These are phyloP conservation scores for Tetranychus urticae DNA, from an alignment of 1,140 invertebrate genomes.

Conservation along the genomic window DNA sequence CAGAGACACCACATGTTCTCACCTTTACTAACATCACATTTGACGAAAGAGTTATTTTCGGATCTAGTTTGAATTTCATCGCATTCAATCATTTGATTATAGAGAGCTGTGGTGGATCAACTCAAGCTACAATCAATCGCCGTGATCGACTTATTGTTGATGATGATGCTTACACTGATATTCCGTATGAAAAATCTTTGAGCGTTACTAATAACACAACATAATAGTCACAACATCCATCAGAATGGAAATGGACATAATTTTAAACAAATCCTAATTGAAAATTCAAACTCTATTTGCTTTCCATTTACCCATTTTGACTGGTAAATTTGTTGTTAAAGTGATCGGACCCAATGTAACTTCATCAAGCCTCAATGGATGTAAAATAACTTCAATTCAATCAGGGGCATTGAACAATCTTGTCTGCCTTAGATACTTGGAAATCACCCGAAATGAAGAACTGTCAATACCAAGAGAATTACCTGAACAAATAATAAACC, in stretches of 20 bases:
- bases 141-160: background rate
- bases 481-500: background rate
- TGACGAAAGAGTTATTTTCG: background rate
- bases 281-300: background rate
- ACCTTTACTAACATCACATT: background rate
- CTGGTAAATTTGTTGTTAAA: background rate
- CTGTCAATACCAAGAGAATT: background rate
- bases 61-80: background rate
- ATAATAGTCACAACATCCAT: background rate
- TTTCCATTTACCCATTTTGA: background rate
- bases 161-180: background rate
- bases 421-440: background rate
- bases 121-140: background rate
- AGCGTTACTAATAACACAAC: background rate
- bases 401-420: background rate
- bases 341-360: background rate
- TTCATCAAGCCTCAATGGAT: background rate
- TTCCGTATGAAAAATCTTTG: background rate
- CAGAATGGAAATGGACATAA: background rate
- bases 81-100: background rate
- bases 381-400: background rate
- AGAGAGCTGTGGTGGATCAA: background rate
- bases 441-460: background rate
- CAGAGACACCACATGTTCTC: background rate
- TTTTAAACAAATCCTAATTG: background rate